phyloP scores from a whole-genome alignment of 30 jellyfish, hydroid and myxozoan species.

The Mastigias papua region DNA sequence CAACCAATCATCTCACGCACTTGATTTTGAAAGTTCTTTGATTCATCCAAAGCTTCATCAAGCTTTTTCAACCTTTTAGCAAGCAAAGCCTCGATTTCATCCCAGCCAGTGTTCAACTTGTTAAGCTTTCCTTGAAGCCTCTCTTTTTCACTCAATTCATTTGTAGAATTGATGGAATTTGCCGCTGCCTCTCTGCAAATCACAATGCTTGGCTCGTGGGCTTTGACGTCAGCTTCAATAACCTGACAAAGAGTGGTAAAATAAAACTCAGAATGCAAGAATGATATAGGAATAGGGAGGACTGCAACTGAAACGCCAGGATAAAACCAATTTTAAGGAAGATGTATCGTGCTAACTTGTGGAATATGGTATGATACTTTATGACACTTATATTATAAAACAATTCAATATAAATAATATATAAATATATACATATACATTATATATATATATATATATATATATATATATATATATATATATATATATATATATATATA shows the following conservation, averaged over 20 bases:
- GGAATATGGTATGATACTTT: no score
- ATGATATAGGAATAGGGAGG: neutral
- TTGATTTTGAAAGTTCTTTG: constrained; percentile 89
- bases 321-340: neutral
- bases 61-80: constrained; percentile 63
- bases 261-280: neutral
- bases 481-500: no score
- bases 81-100: constrained; percentile 79
- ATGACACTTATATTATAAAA: no score
- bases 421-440: no score
- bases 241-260: constrained; percentile 21
- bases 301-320: neutral
- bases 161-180: constrained; percentile 65
- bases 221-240: constrained; percentile 81
- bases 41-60: constrained; percentile 87
- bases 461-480: no score
- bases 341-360: no score
- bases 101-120: constrained; percentile 76
- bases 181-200: constrained; percentile 79
- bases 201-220: constrained; percentile 93
- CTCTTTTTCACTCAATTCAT: constrained; percentile 72
- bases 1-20: constrained; percentile 92
- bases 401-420: no score
- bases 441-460: no score
- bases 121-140: constrained; percentile 64